Conservation (phyloP, 2,888 invertebrate genomes). For the Sarcophaga rosellei region DNA sequence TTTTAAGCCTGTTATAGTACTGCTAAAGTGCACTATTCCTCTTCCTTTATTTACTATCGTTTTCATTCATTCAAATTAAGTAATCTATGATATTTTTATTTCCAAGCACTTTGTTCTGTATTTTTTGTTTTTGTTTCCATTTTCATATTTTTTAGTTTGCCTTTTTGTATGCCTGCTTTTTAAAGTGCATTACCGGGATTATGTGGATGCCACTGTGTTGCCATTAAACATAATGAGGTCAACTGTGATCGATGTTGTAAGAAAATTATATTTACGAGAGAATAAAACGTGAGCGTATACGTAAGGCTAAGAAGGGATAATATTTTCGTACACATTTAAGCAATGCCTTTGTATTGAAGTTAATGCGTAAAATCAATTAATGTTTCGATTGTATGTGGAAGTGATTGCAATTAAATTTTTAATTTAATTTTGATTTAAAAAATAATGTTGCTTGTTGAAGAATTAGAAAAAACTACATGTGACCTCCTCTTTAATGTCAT, state of each 20-base stretch:
- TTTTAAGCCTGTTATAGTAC: constrained; percentile 51
- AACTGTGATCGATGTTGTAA: not conserved
- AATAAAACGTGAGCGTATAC: not conserved
- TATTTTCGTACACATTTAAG: too few species aligned
- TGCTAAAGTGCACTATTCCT: constrained; percentile 47
- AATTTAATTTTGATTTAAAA: too few species aligned
- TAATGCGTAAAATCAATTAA: too few species aligned
- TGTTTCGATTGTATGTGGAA: too few species aligned
- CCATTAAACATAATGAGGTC: constrained; percentile 32
- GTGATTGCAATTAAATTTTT: too few species aligned
- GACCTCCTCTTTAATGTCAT: too few species aligned
- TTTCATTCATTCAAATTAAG: constrained; percentile 48
- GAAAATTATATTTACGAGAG: constrained; percentile 10
- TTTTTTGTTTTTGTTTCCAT: not conserved
- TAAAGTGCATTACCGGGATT: constrained; percentile 35
- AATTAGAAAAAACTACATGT: too few species aligned
- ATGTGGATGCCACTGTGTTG: constrained; percentile 38
- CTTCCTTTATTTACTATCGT: constrained; percentile 35
- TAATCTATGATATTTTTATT: constrained; percentile 40
- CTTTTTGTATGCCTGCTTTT: not conserved
- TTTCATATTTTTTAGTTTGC: not conserved
- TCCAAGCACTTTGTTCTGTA: not conserved
- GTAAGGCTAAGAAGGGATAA: too few species aligned
- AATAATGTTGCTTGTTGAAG: too few species aligned
- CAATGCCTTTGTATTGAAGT: too few species aligned